A percentile compares a stretch with the other conserved stretches of the same genome.
These are phyloP conservation scores for Vannuccia rotundouncinata DNA, from an alignment of 2,888 invertebrate genomes.

Conservation along the genomic window DNA sequence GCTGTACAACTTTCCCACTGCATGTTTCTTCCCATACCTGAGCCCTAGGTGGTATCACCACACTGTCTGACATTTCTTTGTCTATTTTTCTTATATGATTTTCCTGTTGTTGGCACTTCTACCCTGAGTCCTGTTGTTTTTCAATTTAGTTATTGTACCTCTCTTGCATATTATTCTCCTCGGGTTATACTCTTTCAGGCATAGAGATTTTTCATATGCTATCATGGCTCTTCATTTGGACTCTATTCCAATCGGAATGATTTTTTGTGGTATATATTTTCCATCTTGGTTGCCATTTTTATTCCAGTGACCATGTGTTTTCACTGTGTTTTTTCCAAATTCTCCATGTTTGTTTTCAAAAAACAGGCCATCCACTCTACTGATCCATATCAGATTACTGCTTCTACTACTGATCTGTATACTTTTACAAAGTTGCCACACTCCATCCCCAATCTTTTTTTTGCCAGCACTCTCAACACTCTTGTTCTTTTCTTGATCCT, in stretches of 20 bases:
- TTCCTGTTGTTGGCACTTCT: background rate
- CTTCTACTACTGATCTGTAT: background rate
- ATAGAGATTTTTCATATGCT: background rate
- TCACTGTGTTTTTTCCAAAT: background rate
- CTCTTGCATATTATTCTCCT: background rate
- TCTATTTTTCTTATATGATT: background rate
- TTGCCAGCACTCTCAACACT: background rate
- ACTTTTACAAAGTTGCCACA: background rate
- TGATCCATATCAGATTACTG: background rate
- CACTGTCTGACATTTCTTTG: background rate
- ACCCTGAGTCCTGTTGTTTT: background rate
- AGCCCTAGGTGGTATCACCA: background rate
- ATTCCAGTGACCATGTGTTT: background rate
- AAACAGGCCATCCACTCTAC: background rate
- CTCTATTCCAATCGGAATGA: background rate
- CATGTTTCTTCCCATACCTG: background rate
- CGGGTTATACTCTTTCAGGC: background rate
- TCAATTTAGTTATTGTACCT: background rate
- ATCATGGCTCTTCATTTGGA: background rate
- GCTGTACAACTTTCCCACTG: background rate
- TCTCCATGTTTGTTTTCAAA: background rate
- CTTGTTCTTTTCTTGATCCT: background rate
- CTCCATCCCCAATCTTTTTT: background rate
- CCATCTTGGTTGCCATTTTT: background rate
- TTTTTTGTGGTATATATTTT: background rate